These are phyloP conservation scores for Microplitis mediator DNA, from an alignment of 1,140 invertebrate species.

Conservation along the genomic window DNA sequence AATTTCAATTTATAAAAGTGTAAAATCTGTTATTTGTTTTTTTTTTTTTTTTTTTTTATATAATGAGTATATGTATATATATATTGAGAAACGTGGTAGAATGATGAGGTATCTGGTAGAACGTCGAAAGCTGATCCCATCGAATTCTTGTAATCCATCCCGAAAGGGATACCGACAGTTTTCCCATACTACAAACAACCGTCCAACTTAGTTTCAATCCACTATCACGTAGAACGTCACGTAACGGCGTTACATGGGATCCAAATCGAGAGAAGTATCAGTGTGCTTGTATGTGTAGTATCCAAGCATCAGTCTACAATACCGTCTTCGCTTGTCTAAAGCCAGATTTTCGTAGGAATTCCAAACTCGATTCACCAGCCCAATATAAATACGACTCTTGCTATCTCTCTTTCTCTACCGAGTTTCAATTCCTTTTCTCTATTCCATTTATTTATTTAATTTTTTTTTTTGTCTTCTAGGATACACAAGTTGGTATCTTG, in stretches of 20 bases:
- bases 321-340: constrained; percentile 43
- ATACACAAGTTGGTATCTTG: constrained; percentile 27
- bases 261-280: constrained; percentile 12
- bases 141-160: constrained; percentile 53
- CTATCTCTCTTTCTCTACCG: constrained; percentile 14
- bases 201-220: constrained; percentile 3
- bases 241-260: constrained; percentile 23
- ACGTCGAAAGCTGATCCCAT: constrained; percentile 42
- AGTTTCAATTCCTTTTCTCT: not conserved
- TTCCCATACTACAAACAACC: not conserved
- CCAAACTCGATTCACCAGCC: constrained; percentile 47
- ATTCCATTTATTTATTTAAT: not conserved
- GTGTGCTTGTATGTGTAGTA: not conserved
- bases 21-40: too few relatives aligned
- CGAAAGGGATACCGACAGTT: constrained; percentile 6
- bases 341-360: constrained; percentile 49
- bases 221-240: constrained; percentile 28
- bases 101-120: constrained; percentile 46
- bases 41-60: not conserved
- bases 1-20: too few relatives aligned
- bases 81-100: constrained; percentile 46
- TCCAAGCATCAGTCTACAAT: constrained; percentile 40
- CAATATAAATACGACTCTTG: constrained; percentile 46
- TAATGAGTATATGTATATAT: constrained; percentile 18
- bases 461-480: constrained; percentile 11